A percentile compares a stretch with the other conserved stretches of the same genome.
Evolutionary conservation across 2,888 invertebrate species (phyloP).

Genomic region (Sipha maydis): DNA sequence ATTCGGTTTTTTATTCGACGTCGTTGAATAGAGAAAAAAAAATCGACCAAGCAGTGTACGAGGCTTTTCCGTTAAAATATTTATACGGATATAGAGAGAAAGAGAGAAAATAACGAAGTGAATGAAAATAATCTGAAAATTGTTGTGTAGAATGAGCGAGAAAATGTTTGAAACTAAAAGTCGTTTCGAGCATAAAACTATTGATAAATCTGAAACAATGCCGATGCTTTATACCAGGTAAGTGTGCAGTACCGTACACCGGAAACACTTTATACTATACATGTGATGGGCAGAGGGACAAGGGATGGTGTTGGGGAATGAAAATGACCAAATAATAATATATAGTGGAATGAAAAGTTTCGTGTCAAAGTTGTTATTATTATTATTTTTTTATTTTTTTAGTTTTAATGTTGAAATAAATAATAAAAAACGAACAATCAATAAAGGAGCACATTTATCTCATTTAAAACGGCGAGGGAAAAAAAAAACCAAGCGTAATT

Average conservation of each 20-base stretch:
- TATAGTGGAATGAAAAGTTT: constrained; percentile 4
- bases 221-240: not conserved
- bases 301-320: not conserved
- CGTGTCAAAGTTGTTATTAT: not conserved
- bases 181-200: constrained; percentile 23
- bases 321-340: constrained; percentile 35
- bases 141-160: not conserved
- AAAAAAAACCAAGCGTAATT: not conserved
- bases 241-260: not conserved
- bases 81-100: not conserved
- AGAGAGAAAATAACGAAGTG: not conserved
- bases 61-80: not conserved
- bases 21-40: not conserved
- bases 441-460: constrained; percentile 13
- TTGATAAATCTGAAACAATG: constrained; percentile 8
- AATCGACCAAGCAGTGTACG: constrained; percentile 2
- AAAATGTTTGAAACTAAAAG: constrained; percentile 30
- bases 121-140: not conserved
- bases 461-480: not conserved
- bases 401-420: not conserved
- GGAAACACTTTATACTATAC: not conserved
- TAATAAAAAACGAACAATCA: not conserved
- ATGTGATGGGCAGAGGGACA: not conserved
- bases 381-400: not conserved
- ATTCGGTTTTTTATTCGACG: not conserved